Base-by-base conservation (phyloP, 1,140 invertebrate species). In the Scaptomyza hsui region DNA sequence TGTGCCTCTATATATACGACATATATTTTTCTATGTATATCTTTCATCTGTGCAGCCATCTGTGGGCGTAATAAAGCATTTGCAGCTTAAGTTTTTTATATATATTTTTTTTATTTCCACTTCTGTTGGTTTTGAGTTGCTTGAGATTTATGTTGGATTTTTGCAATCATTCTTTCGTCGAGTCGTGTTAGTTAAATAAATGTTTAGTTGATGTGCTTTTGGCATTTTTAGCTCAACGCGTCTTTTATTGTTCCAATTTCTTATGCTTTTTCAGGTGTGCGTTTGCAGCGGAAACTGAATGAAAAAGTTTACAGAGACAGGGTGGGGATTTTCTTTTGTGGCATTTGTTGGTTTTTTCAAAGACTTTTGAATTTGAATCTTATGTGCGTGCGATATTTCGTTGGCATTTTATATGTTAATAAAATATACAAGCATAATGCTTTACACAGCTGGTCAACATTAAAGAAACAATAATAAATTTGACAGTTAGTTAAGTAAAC, bases 41-140 rank as follows among this genome's bases (percentile, higher is more conserved):
- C 67, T 69, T 61, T 78, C 75, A 82, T 75, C 68, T 76, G 12
- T 72, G 59, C 64, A 44, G 77, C 69, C 68, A 73, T 74, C 62
- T 75, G 81, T 86, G 81, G 81, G 81, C 77, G 81, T 80, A 80
- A 85, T 85, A 85, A 85, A 85, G 77, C 81, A 85, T 85, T 86
- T 62, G 73, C 45, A 62, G 69, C 81, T 86, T 77, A 75, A 77
- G 73, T 49, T 80, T 86, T 74, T 74, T 56, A 52, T 60, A 55
- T 56, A 44, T 77, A 72, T 73, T 73, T 70, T 79, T 53, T 48
- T 41, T 55, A 49, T 44, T 42, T 48, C 32, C 61, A 51, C 37
- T 52, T 72, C 21, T 67, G 49, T 69, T 65, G 62, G 47, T 61
- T 72, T 75, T 78, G 24, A 79, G 59, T 63, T 60, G 39, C 24